Percentiles rank a stretch among this genome's conserved stretches.
Evolutionary conservation across 2,797 vertebrate species (phyloP).

Genomic region (Acropternis orthonyx): DNA sequence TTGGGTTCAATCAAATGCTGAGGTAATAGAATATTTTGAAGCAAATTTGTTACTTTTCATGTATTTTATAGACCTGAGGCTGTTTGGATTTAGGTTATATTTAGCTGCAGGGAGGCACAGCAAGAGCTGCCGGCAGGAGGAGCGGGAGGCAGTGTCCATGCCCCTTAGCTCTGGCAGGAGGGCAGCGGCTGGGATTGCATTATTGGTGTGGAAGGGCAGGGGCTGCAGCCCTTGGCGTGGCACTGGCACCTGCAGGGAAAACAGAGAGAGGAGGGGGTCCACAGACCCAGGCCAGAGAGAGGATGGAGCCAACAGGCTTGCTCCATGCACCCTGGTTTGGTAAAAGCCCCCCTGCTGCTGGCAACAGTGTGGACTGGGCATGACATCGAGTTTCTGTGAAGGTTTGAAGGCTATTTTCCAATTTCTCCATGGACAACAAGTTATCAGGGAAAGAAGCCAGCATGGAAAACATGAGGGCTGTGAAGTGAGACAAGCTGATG

Average conservation of each 20-base stretch:
- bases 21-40: background rate
- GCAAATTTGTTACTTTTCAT: background rate
- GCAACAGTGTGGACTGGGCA: background rate
- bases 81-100: background rate
- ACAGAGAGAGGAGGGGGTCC: background rate
- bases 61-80: background rate
- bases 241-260: background rate
- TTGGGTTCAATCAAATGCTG: background rate
- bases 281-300: rapidly evolving
- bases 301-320: background rate
- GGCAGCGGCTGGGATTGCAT: background rate
- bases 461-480: background rate
- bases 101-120: background rate
- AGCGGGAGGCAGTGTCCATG: background rate
- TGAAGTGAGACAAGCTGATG: background rate
- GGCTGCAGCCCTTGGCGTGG: background rate
- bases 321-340: rapidly evolving
- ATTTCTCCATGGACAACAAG: background rate
- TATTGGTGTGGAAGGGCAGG: background rate
- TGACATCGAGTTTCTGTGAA: background rate
- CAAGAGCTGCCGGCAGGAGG: background rate
- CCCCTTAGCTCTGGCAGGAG: background rate
- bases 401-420: background rate
- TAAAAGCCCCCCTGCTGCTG: background rate
- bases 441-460: background rate